Evolutionary conservation across 2,888 invertebrate species (phyloP).

Genomic region (Hirtodrosophila trivittata): DNA sequence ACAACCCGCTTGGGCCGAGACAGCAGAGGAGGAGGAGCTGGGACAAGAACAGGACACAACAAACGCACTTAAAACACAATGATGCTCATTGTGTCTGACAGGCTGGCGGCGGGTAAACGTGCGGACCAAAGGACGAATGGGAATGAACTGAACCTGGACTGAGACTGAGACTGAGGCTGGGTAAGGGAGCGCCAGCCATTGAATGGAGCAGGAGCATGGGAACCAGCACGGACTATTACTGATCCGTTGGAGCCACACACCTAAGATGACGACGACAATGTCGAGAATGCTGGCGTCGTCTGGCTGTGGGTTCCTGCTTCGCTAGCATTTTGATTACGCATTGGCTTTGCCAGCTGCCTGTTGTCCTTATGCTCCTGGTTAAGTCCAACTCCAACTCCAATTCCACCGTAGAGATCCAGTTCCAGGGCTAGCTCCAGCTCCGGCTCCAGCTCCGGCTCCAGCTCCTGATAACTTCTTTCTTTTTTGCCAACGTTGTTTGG

Average conservation of each 20-base stretch:
- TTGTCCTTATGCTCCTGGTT: conserved; percentile 43
- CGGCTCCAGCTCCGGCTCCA: conserved; percentile 9
- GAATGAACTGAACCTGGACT: neutral
- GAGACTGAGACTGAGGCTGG: conserved; percentile 1
- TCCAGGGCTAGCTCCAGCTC: neutral
- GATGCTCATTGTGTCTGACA: conserved; percentile 80
- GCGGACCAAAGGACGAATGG: conserved; percentile 10
- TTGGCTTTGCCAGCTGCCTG: conserved; percentile 56
- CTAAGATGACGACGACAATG: conserved; percentile 61
- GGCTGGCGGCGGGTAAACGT: conserved; percentile 43
- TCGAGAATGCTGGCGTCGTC: conserved; percentile 64
- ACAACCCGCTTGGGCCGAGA: neutral
- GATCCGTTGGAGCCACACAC: conserved; percentile 65
- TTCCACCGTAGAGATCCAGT: neutral
- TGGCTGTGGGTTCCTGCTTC: conserved; percentile 31
- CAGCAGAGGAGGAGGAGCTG: conserved; percentile 1
- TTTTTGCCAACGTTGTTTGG: conserved; percentile 38
- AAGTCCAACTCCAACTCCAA: conserved; percentile 28
- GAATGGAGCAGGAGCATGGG: conserved; percentile 1
- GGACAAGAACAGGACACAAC: conserved; percentile 66
- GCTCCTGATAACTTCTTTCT: conserved; percentile 19
- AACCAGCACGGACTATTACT: conserved; percentile 31
- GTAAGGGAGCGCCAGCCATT: too few species aligned
- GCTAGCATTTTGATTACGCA: conserved; percentile 72
- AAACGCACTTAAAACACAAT: conserved; percentile 79